phyloP scores from a whole-genome alignment of 23 tunicate species.

The Trididemnum nubilum region DNA sequence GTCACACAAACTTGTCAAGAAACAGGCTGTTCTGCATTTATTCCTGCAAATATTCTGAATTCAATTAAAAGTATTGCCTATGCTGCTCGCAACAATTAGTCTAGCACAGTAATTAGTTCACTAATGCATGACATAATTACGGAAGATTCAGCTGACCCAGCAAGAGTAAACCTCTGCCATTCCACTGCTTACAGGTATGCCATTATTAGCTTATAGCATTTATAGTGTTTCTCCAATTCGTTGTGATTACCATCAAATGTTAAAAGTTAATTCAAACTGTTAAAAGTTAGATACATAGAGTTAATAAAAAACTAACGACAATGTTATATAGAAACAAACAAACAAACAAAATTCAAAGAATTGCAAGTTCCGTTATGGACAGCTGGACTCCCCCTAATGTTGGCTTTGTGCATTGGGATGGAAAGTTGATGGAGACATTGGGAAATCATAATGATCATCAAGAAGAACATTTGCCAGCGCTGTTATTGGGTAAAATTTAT shows the following conservation, averaged over 20 bases:
- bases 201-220: too few relatives aligned
- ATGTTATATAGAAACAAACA: not conserved
- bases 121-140: not conserved
- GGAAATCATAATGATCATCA: not conserved
- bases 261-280: too few relatives aligned
- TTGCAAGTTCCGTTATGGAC: not conserved
- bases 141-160: not conserved
- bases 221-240: too few relatives aligned
- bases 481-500: not conserved
- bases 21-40: not conserved
- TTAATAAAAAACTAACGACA: too few relatives aligned
- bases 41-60: not conserved
- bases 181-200: not conserved
- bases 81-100: not conserved
- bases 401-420: not conserved
- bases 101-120: not conserved
- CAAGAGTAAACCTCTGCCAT: not conserved
- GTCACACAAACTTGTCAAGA: not conserved
- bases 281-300: too few relatives aligned
- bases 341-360: too few relatives aligned
- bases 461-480: not conserved
- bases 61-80: not conserved
- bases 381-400: not conserved
- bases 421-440: not conserved
- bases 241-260: not conserved